Base-by-base conservation (phyloP, 2,113 vertebrate species). In the Epinephelus cyanopodus region DNA sequence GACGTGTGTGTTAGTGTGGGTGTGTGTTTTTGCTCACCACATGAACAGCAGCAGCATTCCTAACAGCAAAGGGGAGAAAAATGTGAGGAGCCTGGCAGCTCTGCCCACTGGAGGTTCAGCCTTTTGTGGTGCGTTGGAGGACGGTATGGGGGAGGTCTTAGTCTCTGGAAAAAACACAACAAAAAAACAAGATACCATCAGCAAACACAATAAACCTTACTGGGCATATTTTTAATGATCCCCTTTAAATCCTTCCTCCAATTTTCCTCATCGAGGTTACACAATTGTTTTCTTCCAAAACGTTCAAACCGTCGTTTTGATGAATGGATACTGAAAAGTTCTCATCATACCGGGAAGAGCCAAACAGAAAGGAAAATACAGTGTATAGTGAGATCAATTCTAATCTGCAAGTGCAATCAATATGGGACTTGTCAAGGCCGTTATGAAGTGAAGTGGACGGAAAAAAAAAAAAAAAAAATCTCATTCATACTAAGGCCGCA, bases 1-100 rank as follows among this genome's bases (percentile, higher is more conserved):
- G 29, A 15, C 23, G 37, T 73, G 63, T 47, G 18, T 50, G 56
- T 61, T 52, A 71, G 78, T 74, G 77, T 39, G 58, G 79, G 58
- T 39, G 79, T 48, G 65, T 60, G 50, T 66, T 42, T 58, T n/a
- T 6, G 42, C 92, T 93, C 68, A 94, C 93, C 92, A 94, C 86
- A 94, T 90, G 23, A 93, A 67, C 70, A 93, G 89, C 86, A 90
- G 92, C 90, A 93, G 84, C 87, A 92, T 88, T 83, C 90, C 93
- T 79, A 93, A 85, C 87, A 93, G 89, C 86, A 94, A 66, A 69
- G 91, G 90, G 29, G 91, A 92, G 76, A 90, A 90, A 53, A 92
- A 84, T 15, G 90, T 83, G 84, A 92, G 67, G 56, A 91, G 81
- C 52, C 75, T 79, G 71, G 80, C 87, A 69, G 91, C 93, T 78